Percentiles rank a stretch among this genome's conserved stretches.
phyloP scores from a whole-genome alignment of 2,888 invertebrate species.

The Epinotia demarniana region DNA sequence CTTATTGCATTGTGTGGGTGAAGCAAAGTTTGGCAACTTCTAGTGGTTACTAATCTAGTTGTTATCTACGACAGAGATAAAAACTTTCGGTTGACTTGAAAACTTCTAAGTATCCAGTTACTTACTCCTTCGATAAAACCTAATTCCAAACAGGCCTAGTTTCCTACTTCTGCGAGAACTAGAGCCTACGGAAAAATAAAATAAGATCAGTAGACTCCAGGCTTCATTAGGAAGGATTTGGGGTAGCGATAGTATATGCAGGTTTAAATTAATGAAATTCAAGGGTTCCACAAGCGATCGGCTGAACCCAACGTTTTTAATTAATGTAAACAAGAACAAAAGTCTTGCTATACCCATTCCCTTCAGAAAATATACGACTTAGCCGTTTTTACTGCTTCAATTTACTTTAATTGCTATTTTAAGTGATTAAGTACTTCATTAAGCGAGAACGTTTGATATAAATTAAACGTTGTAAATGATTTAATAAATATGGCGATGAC shows the following conservation, averaged over 20 bases:
- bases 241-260: background rate
- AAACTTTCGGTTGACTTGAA: too few relatives aligned
- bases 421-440: conserved; percentile 43
- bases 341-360: conserved; percentile 53
- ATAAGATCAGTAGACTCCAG: background rate
- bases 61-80: too few relatives aligned
- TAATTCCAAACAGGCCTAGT: too few relatives aligned
- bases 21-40: too few relatives aligned
- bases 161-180: background rate
- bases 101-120: too few relatives aligned
- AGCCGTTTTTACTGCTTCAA: conserved; percentile 45
- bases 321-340: conserved; percentile 74
- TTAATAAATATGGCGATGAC: conserved; percentile 13
- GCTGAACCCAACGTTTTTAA: conserved; percentile 72
- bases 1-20: too few relatives aligned
- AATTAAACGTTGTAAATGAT: conserved; percentile 30
- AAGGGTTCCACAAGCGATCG: conserved; percentile 63
- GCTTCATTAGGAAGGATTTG: background rate
- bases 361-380: conserved; percentile 41
- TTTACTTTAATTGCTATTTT: conserved; percentile 43
- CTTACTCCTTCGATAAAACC: too few relatives aligned
- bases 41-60: too few relatives aligned
- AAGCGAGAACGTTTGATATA: conserved; percentile 38
- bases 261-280: conserved; percentile 65
- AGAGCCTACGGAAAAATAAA: background rate